Base-by-base conservation (phyloP, 37 sponge, comb jelly and placozoan species). In the Hexactinellida sp. region DNA sequence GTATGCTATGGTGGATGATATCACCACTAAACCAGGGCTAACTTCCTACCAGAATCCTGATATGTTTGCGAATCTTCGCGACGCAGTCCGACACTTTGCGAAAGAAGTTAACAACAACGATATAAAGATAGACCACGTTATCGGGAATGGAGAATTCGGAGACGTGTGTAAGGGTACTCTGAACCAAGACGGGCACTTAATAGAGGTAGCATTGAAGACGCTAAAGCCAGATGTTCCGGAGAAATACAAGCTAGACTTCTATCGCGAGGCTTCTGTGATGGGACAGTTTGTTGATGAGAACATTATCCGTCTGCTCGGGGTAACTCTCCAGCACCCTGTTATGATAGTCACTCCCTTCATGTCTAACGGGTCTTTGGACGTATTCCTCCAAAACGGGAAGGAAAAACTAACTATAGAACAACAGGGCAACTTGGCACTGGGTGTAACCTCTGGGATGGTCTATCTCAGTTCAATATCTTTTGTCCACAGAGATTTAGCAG, bases 61-160 rank as follows among this genome's bases (percentile, higher is more conserved):
- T n/a, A 25, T 63, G 30, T 63, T 63, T n/a, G 76, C 3, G 30
- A n/a, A 63, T 63, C 30, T 63, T 63, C 25, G 76, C 5, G 76
- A 63, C 19, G 76, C 76, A 63, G 76, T 63, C 19, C 21, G 76
- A n/a, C 76, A 63, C 30, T 63, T 63, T 63, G 76, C 76, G 13
- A 63, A 63, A 63, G 76, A 63, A n/a, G 76, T 63, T 3, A 63
- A 63, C 34, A 63, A 25, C 30, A 23, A 32, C 3, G 76, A 63
- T 63, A 63, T 63, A 3, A 63, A 10, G 28, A 63, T 63, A 10
- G 30, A n/a, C 34, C 1, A 63, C 1, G 76, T 63, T 7, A 63
- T 63, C 21, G 76, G 76, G 30, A 63, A 63, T 63, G 76, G 76
- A 63, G 76, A 63, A 23, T 63, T 63, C 30, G 76, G 76, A 7